Evolutionary conservation across 2,113 vertebrate species (phyloP).

Genomic region (Cephalopterus ornatus): DNA sequence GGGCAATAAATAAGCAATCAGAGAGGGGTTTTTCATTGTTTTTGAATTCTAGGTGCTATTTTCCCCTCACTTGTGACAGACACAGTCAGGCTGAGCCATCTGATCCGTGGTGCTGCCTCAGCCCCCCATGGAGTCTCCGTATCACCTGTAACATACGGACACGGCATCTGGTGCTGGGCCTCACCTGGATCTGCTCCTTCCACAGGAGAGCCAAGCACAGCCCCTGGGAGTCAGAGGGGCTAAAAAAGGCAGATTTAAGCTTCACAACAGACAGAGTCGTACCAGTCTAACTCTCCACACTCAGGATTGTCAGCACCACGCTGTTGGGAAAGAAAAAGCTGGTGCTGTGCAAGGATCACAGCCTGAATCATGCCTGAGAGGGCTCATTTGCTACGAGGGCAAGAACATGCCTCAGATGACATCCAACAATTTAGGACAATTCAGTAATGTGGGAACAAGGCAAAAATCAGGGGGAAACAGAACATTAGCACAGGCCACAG

Average conservation of each 20-base stretch:
- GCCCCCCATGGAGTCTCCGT: not conserved
- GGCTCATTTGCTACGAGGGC: not conserved
- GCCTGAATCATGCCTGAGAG: not conserved
- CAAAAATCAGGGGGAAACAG: not conserved
- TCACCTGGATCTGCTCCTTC: not conserved
- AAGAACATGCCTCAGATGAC: not conserved
- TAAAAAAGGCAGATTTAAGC: not conserved
- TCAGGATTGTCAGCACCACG: not conserved
- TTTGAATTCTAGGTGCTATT: not conserved
- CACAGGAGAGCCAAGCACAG: not conserved
- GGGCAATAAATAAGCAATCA: not conserved
- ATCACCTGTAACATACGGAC: accelerated
- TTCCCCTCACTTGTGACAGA: not conserved
- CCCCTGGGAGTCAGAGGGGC: not conserved
- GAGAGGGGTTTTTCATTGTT: not conserved
- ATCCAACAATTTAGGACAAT: not conserved
- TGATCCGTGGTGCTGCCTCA: accelerated
- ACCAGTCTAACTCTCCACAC: not conserved
- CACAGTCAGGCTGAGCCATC: not conserved
- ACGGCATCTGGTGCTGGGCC: not conserved
- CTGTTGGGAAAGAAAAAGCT: not conserved
- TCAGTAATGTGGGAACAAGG: not conserved
- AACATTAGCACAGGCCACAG: not conserved
- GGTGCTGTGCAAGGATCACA: not conserved
- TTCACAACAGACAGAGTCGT: accelerated